Conservation (phyloP, 2,113 vertebrate genomes). For the Sitta europaea region DNA sequence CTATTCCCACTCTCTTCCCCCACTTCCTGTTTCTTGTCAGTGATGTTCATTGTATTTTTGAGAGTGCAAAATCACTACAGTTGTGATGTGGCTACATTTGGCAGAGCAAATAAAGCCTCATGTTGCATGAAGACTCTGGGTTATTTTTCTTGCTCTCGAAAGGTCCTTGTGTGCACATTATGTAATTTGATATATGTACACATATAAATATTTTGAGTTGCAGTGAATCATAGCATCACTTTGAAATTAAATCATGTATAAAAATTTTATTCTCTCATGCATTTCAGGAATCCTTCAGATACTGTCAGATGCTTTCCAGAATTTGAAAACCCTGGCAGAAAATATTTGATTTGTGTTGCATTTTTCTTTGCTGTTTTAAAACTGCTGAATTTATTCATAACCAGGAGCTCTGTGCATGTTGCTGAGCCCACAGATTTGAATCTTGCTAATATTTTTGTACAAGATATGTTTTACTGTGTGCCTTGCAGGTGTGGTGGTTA, state of each 20-base stretch:
- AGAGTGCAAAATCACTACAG: background rate
- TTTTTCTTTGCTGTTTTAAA: background rate
- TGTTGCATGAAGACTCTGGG: background rate
- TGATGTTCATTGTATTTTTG: background rate
- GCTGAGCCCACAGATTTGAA: background rate
- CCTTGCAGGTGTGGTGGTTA: background rate
- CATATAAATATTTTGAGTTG: background rate
- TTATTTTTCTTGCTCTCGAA: background rate
- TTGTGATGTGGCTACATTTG: background rate
- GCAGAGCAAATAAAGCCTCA: background rate
- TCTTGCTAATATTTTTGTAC: background rate
- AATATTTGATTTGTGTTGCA: background rate
- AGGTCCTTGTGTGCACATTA: background rate
- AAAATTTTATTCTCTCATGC: background rate
- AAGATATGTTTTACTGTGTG: background rate
- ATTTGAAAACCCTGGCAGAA: background rate
- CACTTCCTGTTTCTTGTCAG: background rate
- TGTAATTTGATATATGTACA: background rate
- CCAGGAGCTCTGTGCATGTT: background rate
- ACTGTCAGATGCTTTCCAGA: background rate
- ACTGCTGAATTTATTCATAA: background rate
- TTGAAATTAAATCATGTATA: background rate
- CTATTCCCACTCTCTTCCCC: fast-evolving
- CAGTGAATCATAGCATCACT: background rate
- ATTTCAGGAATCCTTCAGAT: background rate